These are phyloP conservation scores for Callyntrura sp. DNA, from an alignment of 2,888 invertebrate genomes.

Conservation along the genomic window DNA sequence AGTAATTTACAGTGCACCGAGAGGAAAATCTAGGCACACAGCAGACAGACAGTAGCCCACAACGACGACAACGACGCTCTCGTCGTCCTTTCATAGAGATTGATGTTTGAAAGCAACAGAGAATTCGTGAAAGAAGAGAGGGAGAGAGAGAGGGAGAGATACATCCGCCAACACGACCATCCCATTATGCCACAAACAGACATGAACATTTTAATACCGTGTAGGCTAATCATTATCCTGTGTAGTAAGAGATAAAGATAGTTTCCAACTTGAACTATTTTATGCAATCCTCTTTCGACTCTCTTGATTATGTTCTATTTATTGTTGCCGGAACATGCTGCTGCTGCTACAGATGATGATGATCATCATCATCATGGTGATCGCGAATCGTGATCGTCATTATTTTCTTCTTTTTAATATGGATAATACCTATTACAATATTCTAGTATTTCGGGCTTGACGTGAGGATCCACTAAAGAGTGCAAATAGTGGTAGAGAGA, in stretches of 20 bases:
- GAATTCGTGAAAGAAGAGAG: background rate
- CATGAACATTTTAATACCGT: background rate
- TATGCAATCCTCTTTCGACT: background rate
- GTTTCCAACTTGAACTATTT: slow-evolving; percentile 22
- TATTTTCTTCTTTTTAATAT: background rate
- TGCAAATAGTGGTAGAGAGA: too few relatives aligned
- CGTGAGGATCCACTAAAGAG: slow-evolving; percentile 16
- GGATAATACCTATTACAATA: background rate
- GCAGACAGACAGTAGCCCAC: background rate
- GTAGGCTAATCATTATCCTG: slow-evolving; percentile 7
- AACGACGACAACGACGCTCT: background rate
- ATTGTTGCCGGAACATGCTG: background rate
- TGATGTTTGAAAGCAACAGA: background rate
- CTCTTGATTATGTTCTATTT: slow-evolving; percentile 43
- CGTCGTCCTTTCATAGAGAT: background rate
- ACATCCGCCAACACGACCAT: background rate
- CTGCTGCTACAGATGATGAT: background rate
- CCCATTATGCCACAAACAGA: background rate
- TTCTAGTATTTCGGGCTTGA: slow-evolving; percentile 28
- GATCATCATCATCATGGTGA: too few relatives aligned
- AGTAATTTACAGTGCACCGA: too few relatives aligned
- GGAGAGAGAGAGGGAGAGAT: background rate
- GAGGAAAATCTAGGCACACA: too few relatives aligned
- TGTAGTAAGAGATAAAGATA: background rate
- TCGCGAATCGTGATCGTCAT: slow-evolving; percentile 22